Evolutionary conservation across 1,140 invertebrate genomes (phyloP).

Genomic region (Drosophila aff.): DNA sequence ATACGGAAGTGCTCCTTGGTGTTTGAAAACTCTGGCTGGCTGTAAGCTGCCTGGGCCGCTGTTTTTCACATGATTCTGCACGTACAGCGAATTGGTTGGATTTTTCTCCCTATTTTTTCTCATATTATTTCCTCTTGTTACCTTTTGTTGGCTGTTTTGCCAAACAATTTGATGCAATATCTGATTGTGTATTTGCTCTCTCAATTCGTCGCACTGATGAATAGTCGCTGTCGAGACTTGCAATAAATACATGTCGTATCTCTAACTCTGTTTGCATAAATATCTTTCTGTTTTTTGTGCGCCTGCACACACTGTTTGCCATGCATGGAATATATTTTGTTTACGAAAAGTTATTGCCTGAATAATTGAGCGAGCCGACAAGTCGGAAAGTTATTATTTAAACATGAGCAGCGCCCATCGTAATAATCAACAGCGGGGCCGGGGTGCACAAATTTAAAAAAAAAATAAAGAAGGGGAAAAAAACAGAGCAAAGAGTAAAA

Average conservation of each 20-base stretch:
- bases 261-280: constrained; percentile 16
- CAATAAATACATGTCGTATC: constrained; percentile 21
- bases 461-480: background rate
- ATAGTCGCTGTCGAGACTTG: constrained; percentile 4
- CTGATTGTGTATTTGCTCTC: constrained; percentile 70
- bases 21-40: constrained; percentile 31
- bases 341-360: constrained; percentile 60
- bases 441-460: constrained; percentile 5
- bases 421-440: constrained; percentile 37
- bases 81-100: constrained; percentile 26
- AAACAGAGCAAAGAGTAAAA: constrained; percentile 21
- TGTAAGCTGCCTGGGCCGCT: constrained; percentile 21
- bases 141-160: constrained; percentile 4
- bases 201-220: constrained; percentile 60
- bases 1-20: constrained; percentile 54
- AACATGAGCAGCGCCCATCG: constrained; percentile 51
- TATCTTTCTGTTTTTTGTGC: background rate
- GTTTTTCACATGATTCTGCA: constrained; percentile 42
- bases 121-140: constrained; percentile 1
- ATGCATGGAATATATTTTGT: constrained; percentile 80
- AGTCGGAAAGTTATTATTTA: constrained; percentile 56
- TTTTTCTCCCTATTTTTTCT: constrained; percentile 30
- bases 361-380: constrained; percentile 55
- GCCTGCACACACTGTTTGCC: constrained; percentile 43
- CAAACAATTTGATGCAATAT: constrained; percentile 69